Base-by-base conservation (phyloP, 2,888 invertebrate genomes). In the Agrochola litura region DNA sequence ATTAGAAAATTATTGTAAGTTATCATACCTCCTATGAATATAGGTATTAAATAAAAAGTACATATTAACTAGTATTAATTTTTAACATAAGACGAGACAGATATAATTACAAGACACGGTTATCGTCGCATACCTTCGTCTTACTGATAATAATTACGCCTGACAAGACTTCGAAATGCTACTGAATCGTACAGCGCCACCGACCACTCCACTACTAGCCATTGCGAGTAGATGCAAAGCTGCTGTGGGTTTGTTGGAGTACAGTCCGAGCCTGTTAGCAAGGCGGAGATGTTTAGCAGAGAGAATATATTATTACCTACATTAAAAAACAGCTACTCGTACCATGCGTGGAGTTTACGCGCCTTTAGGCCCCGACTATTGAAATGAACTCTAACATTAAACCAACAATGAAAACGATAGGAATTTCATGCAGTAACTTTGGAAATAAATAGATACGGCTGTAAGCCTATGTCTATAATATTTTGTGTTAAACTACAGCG, bases 401-500 rank as follows among this genome's bases (percentile, higher is more conserved):
- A 67, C 16, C 22, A 37, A 16, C 30, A 37, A 22, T 16, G 3
- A 37, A 56, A 37, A 68, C 10, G n/a, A 58, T n/a, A 68, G 6
- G 9, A 68, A 56, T 68, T 9, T n/a, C 16, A 37, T 52, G 49
- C 22, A n/a, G 19, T 52, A 16, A 16, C 6, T 49, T 52, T 52
- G 49, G 6, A 52, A 30, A 37, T 49, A 30, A 49, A 49, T 56
- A 10, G 3, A 37, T 22, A 37, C 1, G 56, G n/a, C 10, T 58
- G 37, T n/a, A 16, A 37, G 10, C 6, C n/a, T n/a, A 25, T 19
- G 1, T 54, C 2, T 56, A 61, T 41, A n/a, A 67, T 19, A 58
- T 66, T 63, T 22, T n/a, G 19, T 37, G 6, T 52, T 43, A 56
- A 61, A 73, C 69, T 61, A 56, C 22, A 46, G 8, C 71, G 61